Base-by-base conservation (phyloP, 2,888 invertebrate species). In the Drosophila pseudotalamancana region DNA sequence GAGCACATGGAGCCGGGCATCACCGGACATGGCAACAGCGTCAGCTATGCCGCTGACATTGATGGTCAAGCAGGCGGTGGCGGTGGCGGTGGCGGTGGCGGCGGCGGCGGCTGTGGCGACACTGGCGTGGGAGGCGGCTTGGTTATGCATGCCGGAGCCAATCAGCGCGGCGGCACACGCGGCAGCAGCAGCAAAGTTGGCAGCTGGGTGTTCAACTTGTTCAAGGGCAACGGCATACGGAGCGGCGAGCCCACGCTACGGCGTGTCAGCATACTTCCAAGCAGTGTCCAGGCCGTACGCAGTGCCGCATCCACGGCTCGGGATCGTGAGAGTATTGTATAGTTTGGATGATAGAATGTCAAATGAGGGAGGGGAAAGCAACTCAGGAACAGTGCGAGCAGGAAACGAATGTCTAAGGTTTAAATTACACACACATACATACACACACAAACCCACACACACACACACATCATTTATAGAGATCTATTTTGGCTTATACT, bases 141-240 rank as follows among this genome's bases (percentile, higher is more conserved):
- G 34, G 57, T 46, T 18, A 16, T 50, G 25, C 57, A 59, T 12
- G 14, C 37, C 4, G 54, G 46, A 11, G 46, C 31, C 19, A 46
- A 63, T 29, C 84, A 72, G 42, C 75, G 81, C n/a, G 27, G 35
- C 29, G 25, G 14, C 63, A 11, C 50, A 70, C 9, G 64, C 35
- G 51, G 61, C 19, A 16, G 16, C 34, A 56, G 59, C 29, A 75
- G 63, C 42, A 89, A 88, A 46, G 93, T 96, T 66, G 94, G 94
- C 77, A 92, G 91, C 62, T 96, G 96, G 95, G 91, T 96, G 84
- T 93, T 95, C 39, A 95, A 95, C 79, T 91, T 96, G 65, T 95
- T 97, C 88, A 94, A 94, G 86, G 95, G 94, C 63, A 94, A 94
- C 82, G 95, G 94, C 56, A 92, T 95, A 66, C 94, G 95, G 72